phyloP scores from a whole-genome alignment of 1,140 invertebrate species.

The Brachionus sp. region DNA sequence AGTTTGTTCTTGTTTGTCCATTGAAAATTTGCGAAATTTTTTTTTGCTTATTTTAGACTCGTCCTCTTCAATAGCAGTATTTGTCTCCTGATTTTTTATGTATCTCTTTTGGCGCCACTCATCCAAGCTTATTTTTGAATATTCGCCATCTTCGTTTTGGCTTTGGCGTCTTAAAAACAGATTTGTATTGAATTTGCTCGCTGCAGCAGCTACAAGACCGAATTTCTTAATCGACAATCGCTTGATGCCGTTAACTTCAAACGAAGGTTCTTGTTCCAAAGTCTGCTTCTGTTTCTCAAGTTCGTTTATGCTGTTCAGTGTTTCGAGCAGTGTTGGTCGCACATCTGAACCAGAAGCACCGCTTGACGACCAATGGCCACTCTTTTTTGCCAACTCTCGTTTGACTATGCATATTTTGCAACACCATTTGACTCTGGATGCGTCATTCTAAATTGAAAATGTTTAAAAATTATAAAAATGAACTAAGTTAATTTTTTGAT shows the following conservation, averaged over 20 bases:
- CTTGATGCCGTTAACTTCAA: not conserved
- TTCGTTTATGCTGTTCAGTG: not conserved
- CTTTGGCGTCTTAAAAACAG: not conserved
- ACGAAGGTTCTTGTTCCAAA: not conserved
- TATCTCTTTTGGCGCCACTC: not conserved
- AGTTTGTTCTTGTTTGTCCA: not conserved
- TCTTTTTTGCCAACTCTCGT: slow-evolving; percentile 1
- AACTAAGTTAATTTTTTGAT: too few species aligned
- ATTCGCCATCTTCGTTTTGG: not conserved
- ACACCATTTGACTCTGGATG: not conserved
- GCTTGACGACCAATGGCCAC: not conserved
- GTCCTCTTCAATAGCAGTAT: not conserved
- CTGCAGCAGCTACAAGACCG: not conserved
- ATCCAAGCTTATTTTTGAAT: not conserved
- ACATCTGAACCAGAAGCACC: not conserved
- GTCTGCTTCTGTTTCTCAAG: not conserved
- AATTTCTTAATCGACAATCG: not conserved
- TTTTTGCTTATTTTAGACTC: not conserved
- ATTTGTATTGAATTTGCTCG: slow-evolving; percentile 20
- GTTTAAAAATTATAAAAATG: too few species aligned
- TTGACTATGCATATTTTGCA: slow-evolving; percentile 27
- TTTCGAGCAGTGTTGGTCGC: not conserved
- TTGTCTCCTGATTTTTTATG: not conserved
- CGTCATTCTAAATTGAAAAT: not conserved
- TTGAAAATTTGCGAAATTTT: not conserved